phyloP scores from a whole-genome alignment of 1,140 invertebrate species.

The Zaprionus tsacasi region DNA sequence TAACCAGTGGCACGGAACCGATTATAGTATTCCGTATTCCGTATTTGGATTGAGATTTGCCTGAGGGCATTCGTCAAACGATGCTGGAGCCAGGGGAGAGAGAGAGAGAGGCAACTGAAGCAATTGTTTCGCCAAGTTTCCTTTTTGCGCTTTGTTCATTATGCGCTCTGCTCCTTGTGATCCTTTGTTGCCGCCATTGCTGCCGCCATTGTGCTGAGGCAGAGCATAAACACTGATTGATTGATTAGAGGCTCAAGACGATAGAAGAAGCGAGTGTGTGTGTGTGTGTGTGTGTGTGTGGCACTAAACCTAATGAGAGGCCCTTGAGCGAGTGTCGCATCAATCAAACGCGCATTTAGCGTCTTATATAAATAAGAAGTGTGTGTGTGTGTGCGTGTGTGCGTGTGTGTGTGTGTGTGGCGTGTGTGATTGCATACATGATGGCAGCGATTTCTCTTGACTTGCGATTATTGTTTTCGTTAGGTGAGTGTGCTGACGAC shows the following conservation, averaged over 20 bases:
- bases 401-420: not conserved
- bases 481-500: slow-evolving; percentile 46
- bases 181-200: slow-evolving; percentile 22
- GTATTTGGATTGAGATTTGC: slow-evolving; percentile 75
- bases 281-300: slow-evolving; percentile 15
- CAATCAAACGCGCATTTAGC: slow-evolving; percentile 81
- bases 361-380: slow-evolving; percentile 59
- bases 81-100: slow-evolving; percentile 29
- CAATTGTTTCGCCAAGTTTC: slow-evolving; percentile 80
- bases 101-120: slow-evolving; percentile 26
- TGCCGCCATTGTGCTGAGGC: slow-evolving; percentile 48
- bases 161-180: slow-evolving; percentile 34
- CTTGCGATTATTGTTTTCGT: slow-evolving; percentile 76
- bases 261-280: slow-evolving; percentile 21
- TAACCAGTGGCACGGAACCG: slow-evolving; percentile 81
- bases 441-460: slow-evolving; percentile 73
- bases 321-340: slow-evolving; percentile 81
- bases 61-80: slow-evolving; percentile 77
- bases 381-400: slow-evolving; percentile 12
- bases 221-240: slow-evolving; percentile 79
- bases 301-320: slow-evolving; percentile 79
- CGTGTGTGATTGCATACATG: slow-evolving; percentile 38
- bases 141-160: slow-evolving; percentile 64
- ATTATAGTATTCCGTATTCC: slow-evolving; percentile 79
- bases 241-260: slow-evolving; percentile 73